Conservation (phyloP, 2,797 vertebrate genomes). For the Oreonectes daqikongensis region DNA sequence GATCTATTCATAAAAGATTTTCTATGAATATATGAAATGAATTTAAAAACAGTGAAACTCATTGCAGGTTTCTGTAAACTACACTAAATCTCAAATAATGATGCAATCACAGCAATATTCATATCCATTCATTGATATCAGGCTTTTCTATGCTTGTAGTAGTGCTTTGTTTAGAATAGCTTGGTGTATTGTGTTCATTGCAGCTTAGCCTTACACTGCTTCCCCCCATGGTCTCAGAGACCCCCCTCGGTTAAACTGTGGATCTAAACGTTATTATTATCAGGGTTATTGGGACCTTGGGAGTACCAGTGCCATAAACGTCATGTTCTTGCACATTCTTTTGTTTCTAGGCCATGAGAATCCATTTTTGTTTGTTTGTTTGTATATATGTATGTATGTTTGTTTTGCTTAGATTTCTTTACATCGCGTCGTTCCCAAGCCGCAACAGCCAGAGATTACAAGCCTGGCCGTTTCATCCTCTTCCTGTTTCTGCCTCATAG, state of each 20-base stretch:
- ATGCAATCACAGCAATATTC: slow-evolving; percentile 36
- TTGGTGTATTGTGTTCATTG: slow-evolving; percentile 54
- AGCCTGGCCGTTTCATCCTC: slow-evolving; percentile 64
- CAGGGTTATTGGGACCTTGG: slow-evolving; percentile 43
- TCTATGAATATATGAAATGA: slow-evolving; percentile 11
- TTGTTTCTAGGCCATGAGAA: slow-evolving; percentile 64
- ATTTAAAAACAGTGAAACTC: neutral
- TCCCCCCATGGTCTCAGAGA: slow-evolving; percentile 47
- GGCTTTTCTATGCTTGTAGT: slow-evolving; percentile 48
- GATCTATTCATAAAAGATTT: slow-evolving; percentile 51
- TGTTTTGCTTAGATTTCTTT: slow-evolving; percentile 71
- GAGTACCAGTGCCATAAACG: slow-evolving; percentile 51
- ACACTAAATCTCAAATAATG: slow-evolving; percentile 2
- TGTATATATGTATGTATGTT: slow-evolving; percentile 64
- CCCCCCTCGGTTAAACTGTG: slow-evolving; percentile 25
- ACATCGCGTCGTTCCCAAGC: slow-evolving; percentile 67
- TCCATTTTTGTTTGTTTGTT: slow-evolving; percentile 62
- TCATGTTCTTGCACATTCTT: slow-evolving; percentile 58
- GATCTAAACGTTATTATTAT: slow-evolving; percentile 17
- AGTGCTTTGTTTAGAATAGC: slow-evolving; percentile 49
- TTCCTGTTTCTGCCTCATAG: slow-evolving; percentile 70
- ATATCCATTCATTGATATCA: slow-evolving; percentile 42
- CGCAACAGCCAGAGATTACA: slow-evolving; percentile 66
- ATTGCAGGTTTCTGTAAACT: neutral
- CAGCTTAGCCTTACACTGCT: slow-evolving; percentile 54